Conservation (phyloP, 2,888 invertebrate species). For the Cetonia aurata region DNA sequence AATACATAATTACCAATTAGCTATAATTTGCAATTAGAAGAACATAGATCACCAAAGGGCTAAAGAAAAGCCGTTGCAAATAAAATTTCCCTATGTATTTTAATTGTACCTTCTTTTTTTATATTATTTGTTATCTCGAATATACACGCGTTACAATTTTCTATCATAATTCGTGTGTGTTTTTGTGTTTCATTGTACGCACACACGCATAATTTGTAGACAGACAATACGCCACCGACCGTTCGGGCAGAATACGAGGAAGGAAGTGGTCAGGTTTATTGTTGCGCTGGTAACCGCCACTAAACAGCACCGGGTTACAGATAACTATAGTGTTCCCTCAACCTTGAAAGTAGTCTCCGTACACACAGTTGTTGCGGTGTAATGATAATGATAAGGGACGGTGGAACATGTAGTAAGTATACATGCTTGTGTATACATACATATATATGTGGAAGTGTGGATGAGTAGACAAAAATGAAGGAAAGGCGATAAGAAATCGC, state of each 20-base stretch:
- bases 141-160: background rate
- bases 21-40: background rate
- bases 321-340: slow-evolving; percentile 49
- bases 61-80: too few relatives aligned
- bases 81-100: too few relatives aligned
- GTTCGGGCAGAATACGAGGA: slow-evolving; percentile 49
- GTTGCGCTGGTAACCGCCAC: slow-evolving; percentile 23
- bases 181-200: background rate
- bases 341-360: slow-evolving; percentile 53
- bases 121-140: background rate
- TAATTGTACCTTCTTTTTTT: too few relatives aligned
- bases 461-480: slow-evolving; percentile 13
- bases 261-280: slow-evolving; percentile 53
- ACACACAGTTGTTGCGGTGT: slow-evolving; percentile 48
- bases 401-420: slow-evolving; percentile 20
- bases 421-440: background rate
- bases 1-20: too few relatives aligned
- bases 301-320: slow-evolving; percentile 43
- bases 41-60: background rate
- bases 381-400: slow-evolving; percentile 46
- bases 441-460: too few relatives aligned
- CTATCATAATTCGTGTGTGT: background rate
- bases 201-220: slow-evolving; percentile 41
- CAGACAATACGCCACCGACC: slow-evolving; percentile 49
- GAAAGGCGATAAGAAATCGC: too few relatives aligned